A percentile compares a stretch with the other conserved stretches of the same genome.
phyloP scores from a whole-genome alignment of 2,797 vertebrate species.

The Lepidocolaptes lacrymiger region DNA sequence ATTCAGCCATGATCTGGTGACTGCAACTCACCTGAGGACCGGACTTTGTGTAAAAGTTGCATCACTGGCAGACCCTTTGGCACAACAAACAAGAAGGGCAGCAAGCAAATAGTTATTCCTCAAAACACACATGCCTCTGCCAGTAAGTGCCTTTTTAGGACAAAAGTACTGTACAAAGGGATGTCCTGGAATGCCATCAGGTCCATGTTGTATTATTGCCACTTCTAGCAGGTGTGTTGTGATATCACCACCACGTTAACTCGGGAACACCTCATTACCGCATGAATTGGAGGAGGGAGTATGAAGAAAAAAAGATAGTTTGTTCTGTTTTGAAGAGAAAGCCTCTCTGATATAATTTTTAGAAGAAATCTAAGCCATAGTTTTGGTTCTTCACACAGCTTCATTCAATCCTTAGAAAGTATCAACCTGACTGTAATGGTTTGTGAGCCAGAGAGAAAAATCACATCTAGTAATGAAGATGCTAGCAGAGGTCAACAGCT shows the following conservation, averaged over 20 bases:
- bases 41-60: conserved; percentile 42
- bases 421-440: not conserved
- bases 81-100: conserved; percentile 56
- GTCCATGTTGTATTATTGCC: not conserved
- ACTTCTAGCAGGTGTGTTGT: not conserved
- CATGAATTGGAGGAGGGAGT: not conserved
- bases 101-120: not conserved
- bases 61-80: not conserved
- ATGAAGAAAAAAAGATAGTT: not conserved
- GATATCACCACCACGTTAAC: accelerated
- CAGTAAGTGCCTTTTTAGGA: not conserved
- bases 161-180: not conserved
- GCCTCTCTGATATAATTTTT: not conserved
- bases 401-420: not conserved
- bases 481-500: not conserved
- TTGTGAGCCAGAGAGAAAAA: not conserved
- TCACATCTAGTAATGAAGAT: not conserved
- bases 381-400: not conserved
- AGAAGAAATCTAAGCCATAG: not conserved
- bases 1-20: conserved; percentile 12
- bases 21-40: not conserved
- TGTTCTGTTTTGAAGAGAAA: not conserved
- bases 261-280: not conserved
- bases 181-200: not conserved
- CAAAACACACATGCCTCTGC: not conserved